Evolutionary conservation across 37 sponge, comb jelly and placozoan genomes (phyloP), one percentile per base, ranked within the genome.

Genomic region (Halisarca cf. caerulea): DNA sequence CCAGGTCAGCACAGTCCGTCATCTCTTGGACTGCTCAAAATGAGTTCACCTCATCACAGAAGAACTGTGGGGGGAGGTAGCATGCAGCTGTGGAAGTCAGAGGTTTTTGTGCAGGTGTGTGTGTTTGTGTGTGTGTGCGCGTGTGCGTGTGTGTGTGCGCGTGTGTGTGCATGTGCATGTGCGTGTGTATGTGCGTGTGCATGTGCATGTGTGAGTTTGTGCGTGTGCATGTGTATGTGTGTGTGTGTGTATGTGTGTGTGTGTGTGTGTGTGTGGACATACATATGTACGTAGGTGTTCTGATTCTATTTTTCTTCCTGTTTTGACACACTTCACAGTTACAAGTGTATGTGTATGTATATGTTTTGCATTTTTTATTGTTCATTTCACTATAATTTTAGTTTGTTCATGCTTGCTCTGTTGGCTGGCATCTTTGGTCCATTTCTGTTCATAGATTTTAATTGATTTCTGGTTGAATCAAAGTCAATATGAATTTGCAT

Each of bases 391-490:
- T n/a, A n/a, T n/a, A n/a, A n/a, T n/a, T n/a, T n/a, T n/a, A n/a
- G n/a, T n/a, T n/a, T n/a, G n/a, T n/a, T n/a, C n/a, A n/a, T n/a
- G n/a, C n/a, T n/a, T n/a, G n/a, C n/a, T n/a, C n/a, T n/a, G n/a
- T n/a, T n/a, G n/a, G n/a, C n/a, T n/a, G n/a, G n/a, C n/a, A n/a
- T n/a, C n/a, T n/a, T n/a, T n/a, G n/a, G n/a, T n/a, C n/a, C n/a
- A n/a, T n/a, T n/a, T n/a, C n/a, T n/a, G n/a, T n/a, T n/a, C n/a
- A 37, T 87, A 92, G 92, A 69, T 89, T 6, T 60, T 92, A 83
- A 83, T 80, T 6, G 93, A 92, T 58, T 92, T 92, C 62, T 92
- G 93, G 93, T 44, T 92, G 87, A 92, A 85, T 58, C 93, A 86
- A 75, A 59, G 62, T 38, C 21, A 37, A 9, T 86, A 83, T 80